Base-by-base conservation (phyloP, 2,888 invertebrate species). In the Abrostola tripartita region DNA sequence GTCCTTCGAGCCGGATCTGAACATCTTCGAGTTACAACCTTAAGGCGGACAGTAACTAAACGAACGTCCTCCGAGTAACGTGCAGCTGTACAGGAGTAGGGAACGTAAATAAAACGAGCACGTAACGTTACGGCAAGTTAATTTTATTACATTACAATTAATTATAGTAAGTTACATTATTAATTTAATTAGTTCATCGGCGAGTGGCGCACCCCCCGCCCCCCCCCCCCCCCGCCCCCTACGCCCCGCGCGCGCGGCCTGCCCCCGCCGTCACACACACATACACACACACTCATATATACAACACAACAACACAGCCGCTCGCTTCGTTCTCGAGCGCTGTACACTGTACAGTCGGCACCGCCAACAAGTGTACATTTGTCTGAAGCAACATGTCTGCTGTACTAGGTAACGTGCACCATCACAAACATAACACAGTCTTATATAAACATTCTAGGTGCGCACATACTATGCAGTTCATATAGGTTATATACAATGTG, bases 41-140 rank as follows among this genome's bases (percentile, higher is more conserved):
- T n/a, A n/a, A n/a, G n/a, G n/a, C n/a, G n/a, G n/a, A n/a, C n/a
- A n/a, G n/a, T n/a, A n/a, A n/a, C n/a, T n/a, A n/a, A n/a, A n/a
- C n/a, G n/a, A n/a, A n/a, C n/a, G n/a, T n/a, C n/a, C n/a, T n/a
- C n/a, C n/a, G n/a, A n/a, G n/a, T n/a, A n/a, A n/a, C n/a, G n/a
- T n/a, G n/a, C n/a, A n/a, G n/a, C n/a, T n/a, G n/a, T n/a, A n/a
- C n/a, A n/a, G n/a, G n/a, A n/a, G n/a, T n/a, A n/a, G n/a, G n/a
- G n/a, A n/a, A n/a, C 1, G 8, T 8, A 9, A 75, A 75, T 75
- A 52, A 79, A 78, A 78, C 61, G 47, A 64, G 53, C 50, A 56
- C 10, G 14, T 56, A 54, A 24, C 38, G 75, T 79, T 82, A 79
- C 81, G 88, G 87, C 87, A 88, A 88, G 87, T 88, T 86, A 82